Evolutionary conservation across 2,113 vertebrate genomes (phyloP).

Genomic region (Dunckerocampus dactyliophorus): DNA sequence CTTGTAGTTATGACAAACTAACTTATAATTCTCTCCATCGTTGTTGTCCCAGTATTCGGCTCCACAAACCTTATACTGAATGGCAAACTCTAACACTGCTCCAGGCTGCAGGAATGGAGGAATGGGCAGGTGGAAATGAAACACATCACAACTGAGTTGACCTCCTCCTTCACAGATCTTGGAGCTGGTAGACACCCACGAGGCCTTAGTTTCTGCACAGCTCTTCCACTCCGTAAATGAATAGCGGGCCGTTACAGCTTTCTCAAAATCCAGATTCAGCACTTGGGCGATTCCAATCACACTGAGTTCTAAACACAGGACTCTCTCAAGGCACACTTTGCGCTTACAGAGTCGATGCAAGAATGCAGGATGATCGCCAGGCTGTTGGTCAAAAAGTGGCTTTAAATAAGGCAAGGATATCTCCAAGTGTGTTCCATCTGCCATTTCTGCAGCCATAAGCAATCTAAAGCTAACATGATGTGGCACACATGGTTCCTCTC

Average conservation of each 20-base stretch:
- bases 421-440: constrained; percentile 77
- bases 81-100: constrained; percentile 84
- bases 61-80: constrained; percentile 80
- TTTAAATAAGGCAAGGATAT: constrained; percentile 86
- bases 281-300: constrained; percentile 86
- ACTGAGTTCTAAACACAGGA: constrained; percentile 84
- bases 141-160: constrained; percentile 75
- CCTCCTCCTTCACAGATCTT: constrained; percentile 40
- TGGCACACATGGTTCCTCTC: constrained; percentile 86
- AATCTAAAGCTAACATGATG: constrained; percentile 87
- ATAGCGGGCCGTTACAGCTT: constrained; percentile 82
- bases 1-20: constrained; percentile 82
- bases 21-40: constrained; percentile 82
- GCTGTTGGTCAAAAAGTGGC: constrained; percentile 81
- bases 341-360: constrained; percentile 74
- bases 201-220: constrained; percentile 76
- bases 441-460: constrained; percentile 83
- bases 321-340: constrained; percentile 85
- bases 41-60: constrained; percentile 95
- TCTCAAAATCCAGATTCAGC: constrained; percentile 86
- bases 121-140: constrained; percentile 86
- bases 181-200: constrained; percentile 73
- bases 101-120: constrained; percentile 85
- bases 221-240: constrained; percentile 87
- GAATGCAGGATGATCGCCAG: constrained; percentile 78